Percentiles rank a stretch among this genome's conserved stretches.
Conservation (phyloP, 2,888 invertebrate genomes). For the Pimpla rufipes region DNA sequence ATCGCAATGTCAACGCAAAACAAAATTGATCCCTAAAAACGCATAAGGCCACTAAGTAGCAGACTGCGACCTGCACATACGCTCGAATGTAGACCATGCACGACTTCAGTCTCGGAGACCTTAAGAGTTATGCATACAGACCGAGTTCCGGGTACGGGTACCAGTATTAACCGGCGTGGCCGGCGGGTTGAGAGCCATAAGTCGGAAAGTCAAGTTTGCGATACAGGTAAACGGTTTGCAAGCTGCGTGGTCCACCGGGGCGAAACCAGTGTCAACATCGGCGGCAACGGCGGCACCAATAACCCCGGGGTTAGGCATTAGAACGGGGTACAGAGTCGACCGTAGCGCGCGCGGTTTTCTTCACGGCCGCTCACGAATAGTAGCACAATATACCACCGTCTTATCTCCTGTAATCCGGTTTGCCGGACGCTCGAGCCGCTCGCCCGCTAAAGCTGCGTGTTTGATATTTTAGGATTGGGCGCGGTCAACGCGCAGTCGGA, state of each 20-base stretch:
- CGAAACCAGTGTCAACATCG: conserved; percentile 56
- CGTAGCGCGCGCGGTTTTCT: conserved; percentile 24
- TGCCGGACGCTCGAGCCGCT: conserved; percentile 57
- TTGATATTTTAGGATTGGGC: conserved; percentile 75
- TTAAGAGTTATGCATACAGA: conserved; percentile 10
- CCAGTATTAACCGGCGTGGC: conserved; percentile 3
- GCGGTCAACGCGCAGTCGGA: conserved; percentile 51
- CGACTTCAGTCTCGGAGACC: not conserved
- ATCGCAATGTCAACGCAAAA: no score
- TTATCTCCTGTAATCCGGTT: conserved; percentile 68
- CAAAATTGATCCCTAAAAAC: no score
- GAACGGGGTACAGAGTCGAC: conserved; percentile 32
- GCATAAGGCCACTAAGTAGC: no score
- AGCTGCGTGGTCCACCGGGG: conserved; percentile 45
- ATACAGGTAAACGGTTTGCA: conserved; percentile 61
- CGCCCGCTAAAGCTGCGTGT: conserved; percentile 69
- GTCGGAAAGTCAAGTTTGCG: conserved; percentile 70
- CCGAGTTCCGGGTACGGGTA: conserved; percentile 16
- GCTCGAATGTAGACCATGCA: not conserved
- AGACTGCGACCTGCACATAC: not conserved
- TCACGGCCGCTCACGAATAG: conserved; percentile 9
- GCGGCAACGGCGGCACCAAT: conserved; percentile 48
- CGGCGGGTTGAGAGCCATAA: conserved; percentile 51
- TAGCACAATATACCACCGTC: conserved; percentile 45
- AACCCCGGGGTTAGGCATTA: conserved; percentile 48